Conservation (phyloP, 35 echinoderm and acorn worm genomes). For the Apostichopus parvimensis region DNA sequence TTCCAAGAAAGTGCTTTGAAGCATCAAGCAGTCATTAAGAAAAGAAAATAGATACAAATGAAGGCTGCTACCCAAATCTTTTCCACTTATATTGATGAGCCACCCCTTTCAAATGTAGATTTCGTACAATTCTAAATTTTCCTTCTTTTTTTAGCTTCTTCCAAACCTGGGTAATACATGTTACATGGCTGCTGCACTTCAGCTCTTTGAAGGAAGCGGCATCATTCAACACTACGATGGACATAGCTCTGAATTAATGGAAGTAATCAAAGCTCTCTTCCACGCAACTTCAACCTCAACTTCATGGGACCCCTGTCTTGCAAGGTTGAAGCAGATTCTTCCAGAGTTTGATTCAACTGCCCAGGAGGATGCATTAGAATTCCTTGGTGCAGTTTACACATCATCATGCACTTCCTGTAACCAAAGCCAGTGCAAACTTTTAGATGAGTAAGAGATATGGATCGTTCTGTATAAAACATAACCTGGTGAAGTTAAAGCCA, state of each 20-base stretch:
- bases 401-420: background rate
- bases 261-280: background rate
- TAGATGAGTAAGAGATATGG: background rate
- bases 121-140: too few relatives aligned
- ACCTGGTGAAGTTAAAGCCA: too few relatives aligned
- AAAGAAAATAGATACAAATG: too few relatives aligned
- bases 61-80: too few relatives aligned
- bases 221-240: background rate
- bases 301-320: background rate
- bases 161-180: background rate
- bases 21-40: too few relatives aligned
- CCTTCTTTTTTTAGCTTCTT: background rate
- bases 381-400: background rate
- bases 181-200: constrained; percentile 1
- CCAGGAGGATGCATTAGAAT: background rate
- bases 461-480: too few relatives aligned
- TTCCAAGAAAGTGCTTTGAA: too few relatives aligned
- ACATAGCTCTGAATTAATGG: background rate
- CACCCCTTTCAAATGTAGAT: too few relatives aligned
- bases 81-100: too few relatives aligned
- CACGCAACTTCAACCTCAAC: background rate
- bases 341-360: background rate
- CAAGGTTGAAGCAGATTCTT: background rate
- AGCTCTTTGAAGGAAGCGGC: background rate
- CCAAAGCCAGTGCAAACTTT: background rate